Base-by-base conservation (phyloP, 2,888 invertebrate genomes). In the Steromphala cineraria region DNA sequence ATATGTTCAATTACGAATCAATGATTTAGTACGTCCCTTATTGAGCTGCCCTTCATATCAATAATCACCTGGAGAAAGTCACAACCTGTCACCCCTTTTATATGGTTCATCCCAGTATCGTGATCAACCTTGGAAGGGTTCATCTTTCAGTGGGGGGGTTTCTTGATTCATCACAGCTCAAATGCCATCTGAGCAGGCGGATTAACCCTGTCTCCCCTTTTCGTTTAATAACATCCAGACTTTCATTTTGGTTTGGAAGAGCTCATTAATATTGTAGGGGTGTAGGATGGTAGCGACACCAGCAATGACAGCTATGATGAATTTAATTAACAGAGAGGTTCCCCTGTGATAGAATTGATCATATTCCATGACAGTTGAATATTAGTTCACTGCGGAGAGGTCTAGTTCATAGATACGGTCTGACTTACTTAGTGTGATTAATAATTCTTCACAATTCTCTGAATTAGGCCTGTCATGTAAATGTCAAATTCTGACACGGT, bases 281-380 rank as follows among this genome's bases (percentile, higher is more conserved):
- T 46, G 46, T 13, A 46, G 13, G 46, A 10, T 10, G 46, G 46
- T 5, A 8, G 46, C 1, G 46, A 46, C 36, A 71, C n/a, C 40
- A 31, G 36, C 71, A 40, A 36, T 71, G 71, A 71, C 71, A 71
- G 71, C 71, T 36, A 31, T 71, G 71, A 71, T 40, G 71, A 71
- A 71, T 19, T 71, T 71, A 71, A 71, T 71, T 71, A 71, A 71
- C n/a, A n/a, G n/a, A 31, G 71, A 40, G 19, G 71, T 71, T 36
- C 71, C 71, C 36, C 31, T 19, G 10, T 40, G 36, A 40, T 0
- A 17, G 40, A 40, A 71, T 71, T 71, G 71, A 71, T 71, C n/a
- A 10, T 4, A 19, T 36, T 36, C n/a, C 71, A 15, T 71, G 71
- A 71, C 71, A 71, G 71, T 71, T 10, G 46, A 46, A 46, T 46